phyloP scores from a whole-genome alignment of 2,888 invertebrate genomes.

The Dromius quadrimaculatus region DNA sequence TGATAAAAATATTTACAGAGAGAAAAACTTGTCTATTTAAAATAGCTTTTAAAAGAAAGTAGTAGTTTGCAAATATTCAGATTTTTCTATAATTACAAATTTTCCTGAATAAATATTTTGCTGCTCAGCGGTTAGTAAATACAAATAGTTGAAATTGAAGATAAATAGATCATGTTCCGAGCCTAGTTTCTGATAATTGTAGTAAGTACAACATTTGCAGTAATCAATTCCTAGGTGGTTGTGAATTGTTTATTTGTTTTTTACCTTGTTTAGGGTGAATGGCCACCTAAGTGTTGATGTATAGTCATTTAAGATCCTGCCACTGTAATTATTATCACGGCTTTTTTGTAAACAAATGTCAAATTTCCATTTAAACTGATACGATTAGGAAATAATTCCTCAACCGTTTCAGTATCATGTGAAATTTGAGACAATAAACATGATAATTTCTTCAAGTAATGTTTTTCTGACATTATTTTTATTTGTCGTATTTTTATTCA shows the following conservation, averaged over 20 bases:
- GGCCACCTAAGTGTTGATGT: slow-evolving; percentile 35
- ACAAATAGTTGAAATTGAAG: slow-evolving; percentile 32
- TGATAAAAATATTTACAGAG: slow-evolving; percentile 45
- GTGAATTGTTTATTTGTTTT: slow-evolving; percentile 18
- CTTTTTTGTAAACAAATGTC: slow-evolving; percentile 50
- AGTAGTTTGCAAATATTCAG: slow-evolving; percentile 48
- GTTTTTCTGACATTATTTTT: not conserved
- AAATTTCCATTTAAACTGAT: slow-evolving; percentile 47
- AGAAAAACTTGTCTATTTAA: slow-evolving; percentile 42
- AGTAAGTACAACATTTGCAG: slow-evolving; percentile 44
- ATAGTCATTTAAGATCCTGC: slow-evolving; percentile 50
- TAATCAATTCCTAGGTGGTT: slow-evolving; percentile 21
- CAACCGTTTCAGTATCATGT: slow-evolving; percentile 43
- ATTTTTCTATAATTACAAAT: slow-evolving; percentile 47
- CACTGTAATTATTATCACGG: slow-evolving; percentile 50
- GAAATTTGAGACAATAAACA: slow-evolving; percentile 52
- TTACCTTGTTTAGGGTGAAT: not conserved
- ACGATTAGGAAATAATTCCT: slow-evolving; percentile 27
- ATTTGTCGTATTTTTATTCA: not conserved
- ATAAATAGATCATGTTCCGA: slow-evolving; percentile 49
- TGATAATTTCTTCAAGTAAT: slow-evolving; percentile 48
- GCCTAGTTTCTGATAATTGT: slow-evolving; percentile 50
- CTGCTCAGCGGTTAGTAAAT: slow-evolving; percentile 50
- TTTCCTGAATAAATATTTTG: slow-evolving; percentile 50
- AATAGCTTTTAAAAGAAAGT: slow-evolving; percentile 41